Evolutionary conservation across 2,113 vertebrate genomes (phyloP).

Genomic region (Tauraco erythrolophus): DNA sequence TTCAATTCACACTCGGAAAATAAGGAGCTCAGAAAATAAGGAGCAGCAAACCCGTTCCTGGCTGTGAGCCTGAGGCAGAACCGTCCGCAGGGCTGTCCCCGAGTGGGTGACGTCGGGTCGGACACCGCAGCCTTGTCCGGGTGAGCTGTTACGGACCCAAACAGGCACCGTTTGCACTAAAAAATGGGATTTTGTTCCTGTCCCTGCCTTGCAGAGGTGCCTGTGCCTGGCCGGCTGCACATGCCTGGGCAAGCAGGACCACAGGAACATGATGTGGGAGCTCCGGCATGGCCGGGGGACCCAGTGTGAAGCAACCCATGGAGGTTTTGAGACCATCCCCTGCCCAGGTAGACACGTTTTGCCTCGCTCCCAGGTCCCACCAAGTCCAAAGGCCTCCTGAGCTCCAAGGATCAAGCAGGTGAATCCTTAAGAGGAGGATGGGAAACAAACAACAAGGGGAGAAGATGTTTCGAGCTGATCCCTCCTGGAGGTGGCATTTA

Average conservation of each 20-base stretch:
- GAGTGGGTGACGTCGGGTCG: neutral
- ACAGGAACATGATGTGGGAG: neutral
- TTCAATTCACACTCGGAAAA: neutral
- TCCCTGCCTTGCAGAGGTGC: fast-evolving
- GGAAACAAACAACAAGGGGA: neutral
- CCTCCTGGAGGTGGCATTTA: slow-evolving; percentile 33
- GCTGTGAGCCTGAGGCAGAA: neutral
- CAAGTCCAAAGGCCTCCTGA: fast-evolving
- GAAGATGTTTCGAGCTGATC: neutral
- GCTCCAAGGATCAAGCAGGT: neutral
- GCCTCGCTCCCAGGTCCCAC: fast-evolving
- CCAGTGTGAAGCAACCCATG: too few species aligned
- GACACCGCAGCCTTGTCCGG: fast-evolving
- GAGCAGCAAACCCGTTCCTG: neutral
- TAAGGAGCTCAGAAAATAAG: neutral
- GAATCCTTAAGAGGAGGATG: neutral
- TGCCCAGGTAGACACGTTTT: fast-evolving
- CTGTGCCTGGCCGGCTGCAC: fast-evolving
- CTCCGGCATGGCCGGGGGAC: neutral
- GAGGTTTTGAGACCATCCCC: neutral
- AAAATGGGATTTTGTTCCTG: neutral
- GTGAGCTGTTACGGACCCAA: neutral
- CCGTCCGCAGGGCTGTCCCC: neutral
- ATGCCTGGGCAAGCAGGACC: neutral
- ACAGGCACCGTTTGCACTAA: fast-evolving